These are phyloP conservation scores for Valencia hispanica DNA, from an alignment of 2,797 vertebrate species.

Conservation along the genomic window DNA sequence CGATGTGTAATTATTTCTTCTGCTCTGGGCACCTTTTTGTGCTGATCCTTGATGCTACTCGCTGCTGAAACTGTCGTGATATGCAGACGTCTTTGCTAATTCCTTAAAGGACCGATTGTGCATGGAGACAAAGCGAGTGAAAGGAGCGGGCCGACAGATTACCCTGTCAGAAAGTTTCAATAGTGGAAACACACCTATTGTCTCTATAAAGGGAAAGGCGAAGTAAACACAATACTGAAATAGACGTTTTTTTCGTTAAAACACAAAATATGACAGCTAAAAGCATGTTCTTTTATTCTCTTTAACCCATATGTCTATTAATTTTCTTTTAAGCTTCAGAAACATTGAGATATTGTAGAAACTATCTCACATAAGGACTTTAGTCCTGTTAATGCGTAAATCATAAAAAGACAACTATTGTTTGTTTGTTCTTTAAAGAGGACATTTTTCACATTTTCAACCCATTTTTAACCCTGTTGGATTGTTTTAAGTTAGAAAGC, in stretches of 20 bases:
- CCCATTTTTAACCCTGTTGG: slow-evolving; percentile 21
- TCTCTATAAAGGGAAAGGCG: background rate
- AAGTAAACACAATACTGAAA: background rate
- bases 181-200: no score
- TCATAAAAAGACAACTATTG: background rate
- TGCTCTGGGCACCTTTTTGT: no score
- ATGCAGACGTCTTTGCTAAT: no score
- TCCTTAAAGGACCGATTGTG: no score
- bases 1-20: no score
- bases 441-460: slow-evolving; percentile 3
- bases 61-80: no score
- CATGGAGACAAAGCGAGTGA: no score
- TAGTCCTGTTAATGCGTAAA: background rate
- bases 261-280: background rate
- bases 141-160: no score
- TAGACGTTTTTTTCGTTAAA: background rate
- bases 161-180: no score
- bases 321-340: background rate
- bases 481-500: slow-evolving; percentile 55
- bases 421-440: background rate
- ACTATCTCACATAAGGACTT: background rate
- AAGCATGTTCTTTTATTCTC: background rate
- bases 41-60: no score
- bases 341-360: background rate
- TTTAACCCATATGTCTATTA: background rate